Conservation (phyloP, 2,113 vertebrate genomes). For the Rhinichthys klamathensis region DNA sequence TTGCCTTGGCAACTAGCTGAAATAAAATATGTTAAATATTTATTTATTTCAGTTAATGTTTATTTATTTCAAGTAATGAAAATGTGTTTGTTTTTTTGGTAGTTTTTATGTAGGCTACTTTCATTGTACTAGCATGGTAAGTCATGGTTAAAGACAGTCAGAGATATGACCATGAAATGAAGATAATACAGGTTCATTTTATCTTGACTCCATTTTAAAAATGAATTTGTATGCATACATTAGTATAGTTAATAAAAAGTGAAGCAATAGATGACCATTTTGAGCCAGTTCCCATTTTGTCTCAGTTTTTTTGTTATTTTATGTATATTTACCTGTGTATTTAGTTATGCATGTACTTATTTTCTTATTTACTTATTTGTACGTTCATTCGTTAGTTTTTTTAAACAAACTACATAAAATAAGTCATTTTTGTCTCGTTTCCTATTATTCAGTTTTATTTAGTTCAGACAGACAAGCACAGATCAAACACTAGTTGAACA, state of each 20-base stretch:
- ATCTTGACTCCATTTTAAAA: background rate
- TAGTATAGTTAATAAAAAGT: background rate
- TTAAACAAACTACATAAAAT: background rate
- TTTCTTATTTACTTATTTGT: constrained; percentile 4
- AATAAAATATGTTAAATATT: no score
- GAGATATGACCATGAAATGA: background rate
- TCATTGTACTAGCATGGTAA: background rate
- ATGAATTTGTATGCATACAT: background rate
- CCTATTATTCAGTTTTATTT: background rate
- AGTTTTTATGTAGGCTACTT: background rate
- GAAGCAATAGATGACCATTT: background rate
- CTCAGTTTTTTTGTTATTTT: background rate
- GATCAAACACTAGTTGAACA: background rate
- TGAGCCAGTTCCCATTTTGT: background rate
- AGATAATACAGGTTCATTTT: background rate
- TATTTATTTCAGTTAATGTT: background rate
- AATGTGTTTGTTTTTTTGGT: no score
- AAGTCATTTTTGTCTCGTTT: background rate
- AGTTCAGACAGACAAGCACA: background rate
- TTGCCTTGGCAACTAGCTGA: background rate
- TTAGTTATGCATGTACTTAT: background rate
- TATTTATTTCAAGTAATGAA: no score
- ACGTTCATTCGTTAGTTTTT: background rate
- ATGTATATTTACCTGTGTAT: no score
- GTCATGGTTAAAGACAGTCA: no score